A percentile compares a stretch with the other conserved stretches of the same genome.
phyloP scores from a whole-genome alignment of 2,113 vertebrate genomes.

The Oxyruncus cristatus region DNA sequence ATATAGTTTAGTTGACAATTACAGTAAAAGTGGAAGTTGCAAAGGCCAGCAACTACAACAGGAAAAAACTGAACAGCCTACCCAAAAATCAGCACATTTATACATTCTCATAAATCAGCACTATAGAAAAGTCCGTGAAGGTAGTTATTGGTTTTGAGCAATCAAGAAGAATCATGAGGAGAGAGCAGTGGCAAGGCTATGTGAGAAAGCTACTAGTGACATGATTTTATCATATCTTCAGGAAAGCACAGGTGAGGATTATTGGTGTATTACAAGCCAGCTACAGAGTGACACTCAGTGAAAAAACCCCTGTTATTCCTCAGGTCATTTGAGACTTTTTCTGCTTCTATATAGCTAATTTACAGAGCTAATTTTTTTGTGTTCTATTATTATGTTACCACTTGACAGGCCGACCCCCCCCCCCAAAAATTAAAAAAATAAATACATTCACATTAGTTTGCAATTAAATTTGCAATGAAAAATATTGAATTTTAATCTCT shows the following conservation, averaged over 20 bases:
- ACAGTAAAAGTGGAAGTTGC: neutral
- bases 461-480: neutral
- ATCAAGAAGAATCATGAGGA: neutral
- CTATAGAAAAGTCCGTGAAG: neutral
- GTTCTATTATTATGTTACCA: neutral
- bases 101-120: neutral
- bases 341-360: neutral
- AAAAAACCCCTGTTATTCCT: accelerated
- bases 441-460: neutral
- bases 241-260: neutral
- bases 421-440: accelerated
- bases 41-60: neutral
- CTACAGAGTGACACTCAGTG: neutral
- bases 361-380: neutral
- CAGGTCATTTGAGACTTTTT: neutral
- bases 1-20: neutral
- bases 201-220: neutral
- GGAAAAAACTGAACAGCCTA: neutral
- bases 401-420: neutral
- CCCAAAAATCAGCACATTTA: neutral
- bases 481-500: neutral
- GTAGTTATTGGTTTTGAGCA: neutral
- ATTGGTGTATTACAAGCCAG: neutral
- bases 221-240: neutral
- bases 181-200: neutral